phyloP scores from a whole-genome alignment of 2,888 invertebrate genomes.

The Polydrusus cervinus region DNA sequence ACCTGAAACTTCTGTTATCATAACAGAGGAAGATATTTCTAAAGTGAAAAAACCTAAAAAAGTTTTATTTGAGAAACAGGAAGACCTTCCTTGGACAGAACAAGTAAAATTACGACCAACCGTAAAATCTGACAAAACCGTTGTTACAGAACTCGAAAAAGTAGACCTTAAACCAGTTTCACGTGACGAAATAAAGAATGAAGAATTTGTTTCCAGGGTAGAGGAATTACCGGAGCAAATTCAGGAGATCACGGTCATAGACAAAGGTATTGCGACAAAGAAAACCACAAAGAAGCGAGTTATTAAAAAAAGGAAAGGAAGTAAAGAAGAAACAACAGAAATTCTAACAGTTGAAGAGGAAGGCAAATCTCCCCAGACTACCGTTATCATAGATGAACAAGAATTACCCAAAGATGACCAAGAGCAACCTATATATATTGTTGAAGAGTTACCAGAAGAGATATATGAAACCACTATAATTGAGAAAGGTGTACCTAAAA shows the following conservation, averaged over 20 bases:
- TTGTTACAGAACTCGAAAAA: constrained; percentile 8
- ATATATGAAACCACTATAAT: constrained; percentile 64
- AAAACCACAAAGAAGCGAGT: constrained; percentile 68
- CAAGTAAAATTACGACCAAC: constrained; percentile 41
- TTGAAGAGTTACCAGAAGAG: constrained; percentile 58
- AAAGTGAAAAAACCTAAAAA: constrained; percentile 59
- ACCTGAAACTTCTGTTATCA: constrained; percentile 62
- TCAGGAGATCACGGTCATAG: constrained; percentile 60
- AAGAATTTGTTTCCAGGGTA: constrained; percentile 54
- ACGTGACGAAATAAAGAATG: background rate
- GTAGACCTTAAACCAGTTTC: constrained; percentile 22
- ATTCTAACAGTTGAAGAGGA: constrained; percentile 71
- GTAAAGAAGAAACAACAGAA: constrained; percentile 70
- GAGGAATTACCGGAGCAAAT: constrained; percentile 70
- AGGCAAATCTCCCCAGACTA: constrained; percentile 68
- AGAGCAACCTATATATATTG: constrained; percentile 60
- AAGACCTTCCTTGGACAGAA: constrained; percentile 44
- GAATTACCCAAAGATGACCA: constrained; percentile 63
- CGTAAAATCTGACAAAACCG: constrained; percentile 63
- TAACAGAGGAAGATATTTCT: constrained; percentile 47
- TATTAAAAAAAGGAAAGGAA: constrained; percentile 69
- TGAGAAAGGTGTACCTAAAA: constrained; percentile 70
- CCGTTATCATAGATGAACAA: constrained; percentile 61
- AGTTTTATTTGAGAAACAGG: constrained; percentile 44
- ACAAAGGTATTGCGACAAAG: constrained; percentile 57